Conservation (phyloP, 2,113 vertebrate species). For the Pomatostomus ruficeps region DNA sequence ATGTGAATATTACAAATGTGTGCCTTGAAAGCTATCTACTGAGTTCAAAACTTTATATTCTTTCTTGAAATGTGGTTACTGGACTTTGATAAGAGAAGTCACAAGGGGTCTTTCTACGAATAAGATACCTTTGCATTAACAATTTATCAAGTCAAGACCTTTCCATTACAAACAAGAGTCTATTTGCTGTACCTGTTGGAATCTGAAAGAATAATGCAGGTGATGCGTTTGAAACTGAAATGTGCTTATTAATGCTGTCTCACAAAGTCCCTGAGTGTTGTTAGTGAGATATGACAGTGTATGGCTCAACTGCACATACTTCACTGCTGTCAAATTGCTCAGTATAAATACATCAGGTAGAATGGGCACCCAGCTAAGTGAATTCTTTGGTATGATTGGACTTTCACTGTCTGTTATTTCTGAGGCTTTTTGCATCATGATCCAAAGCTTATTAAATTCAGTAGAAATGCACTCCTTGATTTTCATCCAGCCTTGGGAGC, state of each 20-base stretch:
- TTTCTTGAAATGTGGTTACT: neutral
- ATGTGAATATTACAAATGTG: neutral
- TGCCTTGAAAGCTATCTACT: neutral
- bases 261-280: constrained; percentile 20
- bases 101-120: neutral
- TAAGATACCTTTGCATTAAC: constrained; percentile 19
- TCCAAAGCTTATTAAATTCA: constrained; percentile 13
- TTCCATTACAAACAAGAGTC: constrained; percentile 31
- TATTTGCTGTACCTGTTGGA: constrained; percentile 41
- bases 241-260: constrained; percentile 47
- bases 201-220: constrained; percentile 22
- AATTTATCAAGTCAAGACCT: constrained; percentile 38
- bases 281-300: constrained; percentile 34
- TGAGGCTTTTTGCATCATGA: neutral
- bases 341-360: constrained; percentile 45
- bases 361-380: constrained; percentile 50
- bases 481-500: neutral
- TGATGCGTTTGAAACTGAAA: constrained; percentile 54
- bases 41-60: neutral
- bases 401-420: constrained; percentile 3
- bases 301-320: constrained; percentile 6
- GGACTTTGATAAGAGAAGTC: neutral
- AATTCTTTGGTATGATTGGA: constrained; percentile 21
- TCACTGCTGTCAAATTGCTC: constrained; percentile 53
- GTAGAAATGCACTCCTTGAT: neutral